Evolutionary conservation across 2,113 vertebrate genomes (phyloP), one percentile per base, ranked within the genome.

Genomic region (Hippopotamus amphibius): DNA sequence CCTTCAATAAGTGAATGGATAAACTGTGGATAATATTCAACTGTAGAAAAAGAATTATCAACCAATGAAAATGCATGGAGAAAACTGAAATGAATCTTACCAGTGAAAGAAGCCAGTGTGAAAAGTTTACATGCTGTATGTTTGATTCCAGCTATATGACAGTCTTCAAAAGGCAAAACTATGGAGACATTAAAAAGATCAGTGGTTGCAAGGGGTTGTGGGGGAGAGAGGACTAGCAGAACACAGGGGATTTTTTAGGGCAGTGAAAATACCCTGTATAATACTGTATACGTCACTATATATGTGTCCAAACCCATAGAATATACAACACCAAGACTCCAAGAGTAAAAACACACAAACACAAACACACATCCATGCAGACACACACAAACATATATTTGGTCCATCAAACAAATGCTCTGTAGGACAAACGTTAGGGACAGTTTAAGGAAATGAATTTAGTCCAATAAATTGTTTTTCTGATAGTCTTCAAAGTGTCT

Each of bases 401-500:
- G 8, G 89, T 76, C 83, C 57, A 85, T 77, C 8, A 77, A 37
- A 68, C 9, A 93, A 59, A 79, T 65, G 43, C 16, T 93, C 77
- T 90, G 30, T 88, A 74, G 22, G 26, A 63, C 71, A 88, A 93
- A 83, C 37, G 33, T 97, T 37, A 93, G 46, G 48, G 68, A 55
- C 86, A 93, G 79, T 63, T 69, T 95, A 68, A 77, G 76, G 48
- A 41, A 96, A 68, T 83, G 21, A 82, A 80, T 91, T 95, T 26
- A 65, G 24, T 37, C 76, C 46, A 79, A 71, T 92, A 89, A 95
- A 86, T 88, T 79, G 30, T 86, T 94, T 96, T 88, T 50, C n/a
- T 93, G 55, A 83, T 84, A 93, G 28, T 88, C 69, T 94, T 59
- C 68, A 59, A 95, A 96, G 81, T 87, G 33, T 61, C 63, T 91